Percentiles rank a stretch among this genome's conserved stretches.
Conservation (phyloP, 1,140 invertebrate species). For the Megalopta genalis region DNA sequence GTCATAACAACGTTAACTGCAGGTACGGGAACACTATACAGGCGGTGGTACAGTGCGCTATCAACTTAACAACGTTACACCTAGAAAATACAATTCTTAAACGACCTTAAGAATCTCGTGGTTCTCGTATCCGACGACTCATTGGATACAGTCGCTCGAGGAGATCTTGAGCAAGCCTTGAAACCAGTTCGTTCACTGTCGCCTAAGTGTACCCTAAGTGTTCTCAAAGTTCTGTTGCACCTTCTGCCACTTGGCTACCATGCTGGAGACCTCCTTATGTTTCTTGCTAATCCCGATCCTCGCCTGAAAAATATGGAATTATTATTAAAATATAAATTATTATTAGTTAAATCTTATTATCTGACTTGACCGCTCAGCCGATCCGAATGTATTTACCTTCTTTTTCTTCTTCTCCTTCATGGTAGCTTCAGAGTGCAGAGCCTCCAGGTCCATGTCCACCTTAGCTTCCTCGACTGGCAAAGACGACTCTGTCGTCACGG, state of each 20-base stretch:
- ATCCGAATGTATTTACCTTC: slow-evolving; percentile 33
- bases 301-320: slow-evolving; percentile 81
- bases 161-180: not conserved
- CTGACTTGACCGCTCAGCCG: too few species aligned
- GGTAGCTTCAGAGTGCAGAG: not conserved
- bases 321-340: too few species aligned
- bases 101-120: not conserved
- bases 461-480: slow-evolving; percentile 28
- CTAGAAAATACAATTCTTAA: not conserved
- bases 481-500: not conserved
- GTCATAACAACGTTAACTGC: slow-evolving; percentile 21
- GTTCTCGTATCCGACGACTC: not conserved
- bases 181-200: not conserved
- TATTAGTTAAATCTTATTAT: too few species aligned
- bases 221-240: slow-evolving; percentile 83
- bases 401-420: slow-evolving; percentile 50
- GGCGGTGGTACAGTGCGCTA: slow-evolving; percentile 22
- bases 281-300: slow-evolving; percentile 84
- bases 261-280: slow-evolving; percentile 86
- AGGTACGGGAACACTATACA: slow-evolving; percentile 36
- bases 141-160: not conserved
- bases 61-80: slow-evolving; percentile 3
- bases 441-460: slow-evolving; percentile 39
- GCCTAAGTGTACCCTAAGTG: not conserved
- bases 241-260: slow-evolving; percentile 88